Base-by-base conservation (phyloP, 2,888 invertebrate species). In the Diaprepes abbreviatus region DNA sequence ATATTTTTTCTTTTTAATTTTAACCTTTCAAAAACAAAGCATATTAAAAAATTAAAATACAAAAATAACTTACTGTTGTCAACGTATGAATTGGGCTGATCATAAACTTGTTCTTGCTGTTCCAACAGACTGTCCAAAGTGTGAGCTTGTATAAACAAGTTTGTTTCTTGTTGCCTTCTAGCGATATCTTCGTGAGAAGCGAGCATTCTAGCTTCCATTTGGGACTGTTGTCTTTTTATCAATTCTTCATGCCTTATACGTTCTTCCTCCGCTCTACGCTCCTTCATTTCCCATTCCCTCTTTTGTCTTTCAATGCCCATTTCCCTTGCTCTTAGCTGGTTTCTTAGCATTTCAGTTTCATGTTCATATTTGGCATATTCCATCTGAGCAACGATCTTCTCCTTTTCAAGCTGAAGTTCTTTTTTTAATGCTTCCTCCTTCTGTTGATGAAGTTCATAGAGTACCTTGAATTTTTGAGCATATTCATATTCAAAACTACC, bases 301-400 rank as follows among this genome's bases (percentile, higher is more conserved):
- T 84, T 84, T 85, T 93, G 93, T 1, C 94, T 89, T 81, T 95
- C 95, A 77, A 93, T 91, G 81, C 95, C 95, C 80, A 92, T 90
- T 85, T 96, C 95, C 66, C 95, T 89, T 82, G 92, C 91, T 12
- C 94, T 89, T 74, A 96, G 83, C 85, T 95, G 96, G 88, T 97
- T 95, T 79, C 98, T 89, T 52, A 98, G 88, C 83, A 96, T 86
- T 85, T 97, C 96, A 1, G 98, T 97, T 85, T 98, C 97, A 83
- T 98, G 97, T 85, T 98, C 98, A 83, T 96, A 96, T 57, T 62
- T 74, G 12, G 97, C 97, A 82, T 93, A 93, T 83, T 97, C 97
- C 96, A 98, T 97, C 84, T 98, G 97, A 45, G 95, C 95, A 80
- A 97, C 96, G 3, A 98, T 86, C 79, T 97, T 96, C 73, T 96